Evolutionary conservation across 2,797 vertebrate genomes (phyloP), one percentile per base, ranked within the genome.

Genomic region (Malurus leucopterus): DNA sequence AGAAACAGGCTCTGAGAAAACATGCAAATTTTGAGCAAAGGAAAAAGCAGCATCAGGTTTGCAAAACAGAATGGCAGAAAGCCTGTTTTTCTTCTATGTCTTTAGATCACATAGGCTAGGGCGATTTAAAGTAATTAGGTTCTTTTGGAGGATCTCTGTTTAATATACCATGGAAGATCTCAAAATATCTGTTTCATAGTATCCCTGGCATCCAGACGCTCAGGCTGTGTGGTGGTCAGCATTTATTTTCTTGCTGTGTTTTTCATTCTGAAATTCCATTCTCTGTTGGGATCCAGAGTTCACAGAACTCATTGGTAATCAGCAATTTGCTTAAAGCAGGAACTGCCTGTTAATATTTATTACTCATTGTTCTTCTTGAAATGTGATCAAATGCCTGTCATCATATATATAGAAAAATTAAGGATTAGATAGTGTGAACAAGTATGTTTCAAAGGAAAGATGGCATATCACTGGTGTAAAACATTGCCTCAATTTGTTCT

Each of bases 1-100:
- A 96, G 96, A 96, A 97, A 95, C 88, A 94, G 86, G 94, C 97
- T 96, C 96, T 96, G 96, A 97, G 95, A 97, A 97, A 96, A 96
- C 93, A 97, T 97, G 96, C 94, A 96, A 94, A 96, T 97, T 96
- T 95, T 96, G 93, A 96, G 93, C 93, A 91, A 93, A 91, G 75
- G 84, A 96, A 95, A 96, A 96, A 90, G 82, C 92, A 93, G 76
- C 88, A 94, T 87, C 93, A 94, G 91, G 88, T 95, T 95, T 94
- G 84, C 86, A 91, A 95, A 96, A 93, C 65, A 75, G 82, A 94
- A 84, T 55, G 43, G 74, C 59, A 88, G 53, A 95, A 95, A 57
- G 10, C 65, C 13, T 9, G 41, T 30, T 64, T 77, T 88, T 13
- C 36, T 73, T 91, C 78, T 82, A 12, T 89, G 51, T 93, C 68